A percentile compares a stretch with the other conserved stretches of the same genome.
Evolutionary conservation across 2,888 invertebrate genomes (phyloP).

Genomic region (Neoascia interrupta): DNA sequence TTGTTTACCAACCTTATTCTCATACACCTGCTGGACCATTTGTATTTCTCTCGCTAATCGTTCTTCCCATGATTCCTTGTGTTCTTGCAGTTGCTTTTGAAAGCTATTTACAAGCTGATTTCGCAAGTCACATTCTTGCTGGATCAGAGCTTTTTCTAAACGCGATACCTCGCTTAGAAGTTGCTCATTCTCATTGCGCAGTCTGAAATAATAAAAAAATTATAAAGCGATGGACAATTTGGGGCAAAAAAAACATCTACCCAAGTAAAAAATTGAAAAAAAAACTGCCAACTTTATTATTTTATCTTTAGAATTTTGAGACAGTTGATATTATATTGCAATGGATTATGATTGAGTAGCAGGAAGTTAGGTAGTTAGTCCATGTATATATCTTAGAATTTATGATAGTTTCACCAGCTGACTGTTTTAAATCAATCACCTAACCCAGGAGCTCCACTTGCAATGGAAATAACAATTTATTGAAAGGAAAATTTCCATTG

Average conservation of each 20-base stretch:
- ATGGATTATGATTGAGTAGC: no score
- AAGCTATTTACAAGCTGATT: slow-evolving; percentile 74
- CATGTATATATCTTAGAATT: no score
- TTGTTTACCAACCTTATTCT: slow-evolving; percentile 71
- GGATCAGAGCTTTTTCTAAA: slow-evolving; percentile 55
- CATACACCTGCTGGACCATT: slow-evolving; percentile 73
- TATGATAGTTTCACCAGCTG: no score
- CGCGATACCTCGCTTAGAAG: slow-evolving; percentile 37
- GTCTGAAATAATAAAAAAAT: slow-evolving; percentile 24
- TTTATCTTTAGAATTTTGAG: neutral
- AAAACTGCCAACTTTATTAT: neutral
- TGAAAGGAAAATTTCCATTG: no score
- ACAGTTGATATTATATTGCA: neutral
- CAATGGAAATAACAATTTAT: no score
- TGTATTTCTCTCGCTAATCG: slow-evolving; percentile 70
- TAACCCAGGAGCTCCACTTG: no score
- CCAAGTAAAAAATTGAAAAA: neutral
- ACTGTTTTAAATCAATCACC: no score
- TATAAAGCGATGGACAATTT: no score
- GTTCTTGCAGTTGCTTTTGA: slow-evolving; percentile 71
- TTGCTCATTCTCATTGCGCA: slow-evolving; percentile 62
- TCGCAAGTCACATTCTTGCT: slow-evolving; percentile 74
- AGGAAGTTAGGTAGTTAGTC: no score
- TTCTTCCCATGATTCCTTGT: slow-evolving; percentile 71
- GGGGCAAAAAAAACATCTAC: no score